Base-by-base conservation (phyloP, 2,797 vertebrate species). In the Peromyscus melanophrys region DNA sequence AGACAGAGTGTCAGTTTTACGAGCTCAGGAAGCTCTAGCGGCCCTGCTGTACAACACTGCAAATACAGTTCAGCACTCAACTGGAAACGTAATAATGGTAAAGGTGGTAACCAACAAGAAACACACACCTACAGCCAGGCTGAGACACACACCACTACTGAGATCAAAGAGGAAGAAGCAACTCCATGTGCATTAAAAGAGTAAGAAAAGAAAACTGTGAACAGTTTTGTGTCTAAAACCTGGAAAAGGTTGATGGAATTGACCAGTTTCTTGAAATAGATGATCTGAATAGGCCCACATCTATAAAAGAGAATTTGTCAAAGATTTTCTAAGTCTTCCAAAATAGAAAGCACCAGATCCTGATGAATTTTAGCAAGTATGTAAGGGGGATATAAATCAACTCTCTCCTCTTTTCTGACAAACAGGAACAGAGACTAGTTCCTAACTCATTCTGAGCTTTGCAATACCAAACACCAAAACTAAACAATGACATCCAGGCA, bases 381-480 rank as follows among this genome's bases (percentile, higher is more conserved):
- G 80, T 92, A 94, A 93, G 27, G 12, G 86, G 73, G 86, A 83
- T 90, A 23, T 73, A 40, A 49, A 88, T 19, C 77, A 94, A 37
- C 77, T 96, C 46, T 93, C 37, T 89, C 95, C 3, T 71, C 77
- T 96, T 82, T 95, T 87, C 55, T 85, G 73, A 21, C 90, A 88
- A 19, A 92, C 11, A 81, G 25, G 92, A 17, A 59, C 67, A 73
- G 25, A 14, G 17, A 75, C n/a, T 86, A 40, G 55, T 43, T 61
- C 23, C 81, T 63, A 75, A 88, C 34, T 75, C 69, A 75, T 88
- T 88, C n/a, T 88, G n/a, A 75, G 37, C 12, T 3, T 40, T 76
- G 59, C 14, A 94, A 78, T 95, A 95, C 63, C 49, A 89, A 96
- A 93, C 5, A 88, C 29, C 40, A 85, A 96, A 96, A 97, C 55